Evolutionary conservation across 2,113 vertebrate genomes (phyloP), one percentile per base, ranked within the genome.

Genomic region (Burhinus oedicnemus): DNA sequence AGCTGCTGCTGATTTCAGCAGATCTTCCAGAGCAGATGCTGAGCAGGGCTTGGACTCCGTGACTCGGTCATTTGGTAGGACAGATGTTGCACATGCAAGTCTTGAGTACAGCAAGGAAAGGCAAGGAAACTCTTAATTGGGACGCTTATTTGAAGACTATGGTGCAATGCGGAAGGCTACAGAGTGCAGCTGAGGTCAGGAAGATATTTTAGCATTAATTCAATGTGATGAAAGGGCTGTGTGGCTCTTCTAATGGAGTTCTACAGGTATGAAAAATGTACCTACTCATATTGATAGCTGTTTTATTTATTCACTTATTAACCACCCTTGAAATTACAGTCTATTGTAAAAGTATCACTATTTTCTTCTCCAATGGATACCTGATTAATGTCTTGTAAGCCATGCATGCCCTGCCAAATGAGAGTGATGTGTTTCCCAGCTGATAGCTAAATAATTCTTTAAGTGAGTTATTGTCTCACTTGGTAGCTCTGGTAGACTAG

Each of bases 261-360:
- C 84, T 74, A 51, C 51, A 66, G 36, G 57, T 79, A 38, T 4
- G 81, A 76, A 82, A 84, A 82, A 51, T 32, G 21, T 38, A 60
- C 26, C 22, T 84, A 68, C 29, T 84, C 0, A 0, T 69, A 87
- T 38, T 77, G 66, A 79, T 80, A 55, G n/a, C 45, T 86, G 27
- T 72, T 95, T 95, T 85, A 90, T 95, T 93, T 97, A 94, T 84
- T 91, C 29, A 22, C 32, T 87, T 96, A 94, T 90, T 96, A 95
- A 77, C 36, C 38, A 77, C 64, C 85, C 78, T 95, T 89, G 94
- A 95, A 97, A 96, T 95, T 79, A 61, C 57, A 76, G 49, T 78
- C 79, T 95, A 47, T 79, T 83, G 42, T 86, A 74, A 71, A 97
- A 95, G 23, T 93, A 91, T 93, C 70, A 62, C 71, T 77, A 40